These are phyloP conservation scores for Hylaeus anthracinus DNA, from an alignment of 1,140 invertebrate genomes.

Conservation along the genomic window DNA sequence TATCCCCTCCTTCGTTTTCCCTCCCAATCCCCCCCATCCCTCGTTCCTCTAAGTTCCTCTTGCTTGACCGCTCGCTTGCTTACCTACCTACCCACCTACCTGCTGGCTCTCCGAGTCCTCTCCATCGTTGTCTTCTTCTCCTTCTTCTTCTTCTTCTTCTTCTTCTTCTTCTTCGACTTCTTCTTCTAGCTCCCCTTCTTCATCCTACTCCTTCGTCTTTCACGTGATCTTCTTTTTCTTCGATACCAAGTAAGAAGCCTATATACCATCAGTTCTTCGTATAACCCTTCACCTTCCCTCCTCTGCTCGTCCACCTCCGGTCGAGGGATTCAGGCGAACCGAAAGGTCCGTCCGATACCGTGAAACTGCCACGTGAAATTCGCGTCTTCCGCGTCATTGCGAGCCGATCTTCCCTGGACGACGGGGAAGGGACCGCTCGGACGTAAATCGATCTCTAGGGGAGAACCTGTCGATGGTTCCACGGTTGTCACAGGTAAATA, in stretches of 20 bases:
- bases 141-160: conserved; percentile 3
- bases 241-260: conserved; percentile 62
- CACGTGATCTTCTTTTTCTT: conserved; percentile 49
- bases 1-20: conserved; percentile 71
- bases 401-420: conserved; percentile 56
- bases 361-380: conserved; percentile 63
- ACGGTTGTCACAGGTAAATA: conserved; percentile 50
- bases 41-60: conserved; percentile 53
- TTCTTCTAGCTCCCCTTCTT: conserved; percentile 27
- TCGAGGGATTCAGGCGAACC: conserved; percentile 18
- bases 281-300: conserved; percentile 49
- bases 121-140: conserved; percentile 19
- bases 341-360: conserved; percentile 21
- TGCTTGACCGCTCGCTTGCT: conserved; percentile 49
- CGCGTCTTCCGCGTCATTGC: conserved; percentile 71
- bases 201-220: neutral
- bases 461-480: conserved; percentile 30
- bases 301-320: conserved; percentile 12
- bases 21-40: conserved; percentile 39
- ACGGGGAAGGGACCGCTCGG: conserved; percentile 21
- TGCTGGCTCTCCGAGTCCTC: conserved; percentile 21
- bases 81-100: conserved; percentile 50
- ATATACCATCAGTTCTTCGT: conserved; percentile 53
- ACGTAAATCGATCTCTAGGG: conserved; percentile 50
- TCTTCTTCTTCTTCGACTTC: conserved; percentile 30